These are phyloP conservation scores for Parnassius glacialis DNA, from an alignment of 2,888 invertebrate species.

Conservation along the genomic window DNA sequence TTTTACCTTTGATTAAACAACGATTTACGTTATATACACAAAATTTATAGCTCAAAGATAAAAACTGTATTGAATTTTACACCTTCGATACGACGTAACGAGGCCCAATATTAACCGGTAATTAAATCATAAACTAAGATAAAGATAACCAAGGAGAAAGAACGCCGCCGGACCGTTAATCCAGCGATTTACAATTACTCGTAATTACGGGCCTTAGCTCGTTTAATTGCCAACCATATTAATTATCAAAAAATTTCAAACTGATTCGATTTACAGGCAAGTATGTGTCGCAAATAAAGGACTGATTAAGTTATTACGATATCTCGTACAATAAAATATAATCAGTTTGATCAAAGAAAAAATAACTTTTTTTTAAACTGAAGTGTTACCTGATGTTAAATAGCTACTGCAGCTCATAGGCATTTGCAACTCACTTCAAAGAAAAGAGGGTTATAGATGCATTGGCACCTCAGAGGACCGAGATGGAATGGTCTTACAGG, in stretches of 20 bases:
- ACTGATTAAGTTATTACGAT: conserved; percentile 36
- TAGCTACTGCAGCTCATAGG: too few relatives aligned
- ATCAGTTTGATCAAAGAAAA: conserved; percentile 11
- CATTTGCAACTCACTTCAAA: too few relatives aligned
- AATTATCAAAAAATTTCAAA: conserved; percentile 66
- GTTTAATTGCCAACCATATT: conserved; percentile 73
- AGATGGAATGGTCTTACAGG: too few relatives aligned
- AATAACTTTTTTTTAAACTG: neutral
- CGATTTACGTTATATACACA: conserved; percentile 22
- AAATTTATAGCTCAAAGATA: conserved; percentile 50
- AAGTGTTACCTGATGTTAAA: too few relatives aligned
- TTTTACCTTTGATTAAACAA: conserved; percentile 14
- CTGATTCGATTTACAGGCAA: conserved; percentile 50
- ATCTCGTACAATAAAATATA: conserved; percentile 16
- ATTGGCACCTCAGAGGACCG: too few relatives aligned
- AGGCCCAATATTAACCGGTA: conserved; percentile 57
- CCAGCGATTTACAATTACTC: conserved; percentile 73
- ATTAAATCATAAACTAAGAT: conserved; percentile 77
- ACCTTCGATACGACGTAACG: conserved; percentile 58
- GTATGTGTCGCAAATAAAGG: conserved; percentile 19
- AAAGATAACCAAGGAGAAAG: conserved; percentile 58
- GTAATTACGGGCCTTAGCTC: conserved; percentile 62
- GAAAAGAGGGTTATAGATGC: too few relatives aligned
- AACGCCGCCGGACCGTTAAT: conserved; percentile 49
- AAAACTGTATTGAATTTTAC: conserved; percentile 55